Conservation (phyloP, 2,113 vertebrate species). For the Otis tarda region DNA sequence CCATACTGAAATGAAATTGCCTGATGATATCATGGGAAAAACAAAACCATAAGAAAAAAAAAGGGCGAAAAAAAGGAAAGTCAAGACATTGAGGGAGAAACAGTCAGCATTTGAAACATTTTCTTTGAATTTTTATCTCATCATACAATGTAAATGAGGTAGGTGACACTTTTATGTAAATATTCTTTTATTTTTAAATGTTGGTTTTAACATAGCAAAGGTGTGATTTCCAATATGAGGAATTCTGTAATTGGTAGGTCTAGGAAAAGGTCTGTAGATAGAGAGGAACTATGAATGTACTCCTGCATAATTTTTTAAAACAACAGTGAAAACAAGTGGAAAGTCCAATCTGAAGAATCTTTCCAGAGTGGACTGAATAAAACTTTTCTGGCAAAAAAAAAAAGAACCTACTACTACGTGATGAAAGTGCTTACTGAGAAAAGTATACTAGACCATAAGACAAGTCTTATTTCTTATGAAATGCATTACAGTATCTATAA, state of each 20-base stretch:
- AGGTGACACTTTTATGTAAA: conserved; percentile 12
- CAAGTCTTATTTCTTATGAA: neutral
- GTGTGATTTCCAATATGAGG: conserved; percentile 8
- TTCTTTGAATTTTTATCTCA: conserved; percentile 33
- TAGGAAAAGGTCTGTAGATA: conserved; percentile 13
- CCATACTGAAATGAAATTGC: conserved; percentile 47
- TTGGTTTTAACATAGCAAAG: conserved; percentile 28
- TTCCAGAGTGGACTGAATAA: neutral
- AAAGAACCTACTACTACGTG: neutral
- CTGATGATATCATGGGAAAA: conserved; percentile 28
- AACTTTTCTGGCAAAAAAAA: neutral
- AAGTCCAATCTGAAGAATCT: neutral
- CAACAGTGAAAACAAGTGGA: neutral
- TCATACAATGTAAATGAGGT: conserved; percentile 36
- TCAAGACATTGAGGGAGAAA: neutral
- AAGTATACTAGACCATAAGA: neutral
- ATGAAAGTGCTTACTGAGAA: neutral
- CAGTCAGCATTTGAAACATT: neutral
- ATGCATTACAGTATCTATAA: neutral
- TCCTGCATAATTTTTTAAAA: neutral
- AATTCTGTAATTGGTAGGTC: neutral
- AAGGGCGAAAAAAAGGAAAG: neutral
- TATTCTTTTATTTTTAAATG: conserved; percentile 47
- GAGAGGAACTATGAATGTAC: conserved; percentile 18
- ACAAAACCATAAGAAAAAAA: neutral